Evolutionary conservation across 1,140 invertebrate species (phyloP).

Genomic region (Leguminivora glycinivorella): DNA sequence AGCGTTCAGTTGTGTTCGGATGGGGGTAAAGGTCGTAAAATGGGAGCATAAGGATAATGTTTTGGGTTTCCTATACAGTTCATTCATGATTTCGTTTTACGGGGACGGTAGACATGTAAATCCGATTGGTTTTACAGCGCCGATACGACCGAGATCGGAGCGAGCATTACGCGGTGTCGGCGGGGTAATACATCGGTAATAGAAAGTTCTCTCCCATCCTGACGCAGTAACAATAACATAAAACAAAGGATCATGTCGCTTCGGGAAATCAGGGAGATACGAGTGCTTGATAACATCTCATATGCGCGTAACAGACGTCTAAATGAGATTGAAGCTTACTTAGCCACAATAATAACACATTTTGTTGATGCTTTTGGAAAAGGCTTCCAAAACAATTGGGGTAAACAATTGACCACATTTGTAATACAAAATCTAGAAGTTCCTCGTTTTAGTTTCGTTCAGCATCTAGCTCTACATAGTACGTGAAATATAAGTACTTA

Average conservation of each 20-base stretch:
- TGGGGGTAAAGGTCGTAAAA: conserved; percentile 78
- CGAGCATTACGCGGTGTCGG: conserved; percentile 61
- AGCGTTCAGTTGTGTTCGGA: conserved; percentile 70
- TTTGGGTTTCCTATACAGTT: conserved; percentile 76
- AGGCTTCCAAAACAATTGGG: neutral
- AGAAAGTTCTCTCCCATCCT: conserved; percentile 50
- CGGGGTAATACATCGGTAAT: conserved; percentile 69
- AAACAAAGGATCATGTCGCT: conserved; percentile 27
- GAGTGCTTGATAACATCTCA: neutral
- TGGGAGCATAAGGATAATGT: conserved; percentile 79
- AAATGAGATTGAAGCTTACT: neutral
- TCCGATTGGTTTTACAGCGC: conserved; percentile 69
- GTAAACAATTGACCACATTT: no score
- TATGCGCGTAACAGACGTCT: neutral
- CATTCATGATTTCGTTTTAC: conserved; percentile 79
- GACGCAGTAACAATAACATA: conserved; percentile 27
- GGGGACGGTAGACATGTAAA: conserved; percentile 73
- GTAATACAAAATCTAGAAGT: neutral
- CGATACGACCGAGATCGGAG: conserved; percentile 60
- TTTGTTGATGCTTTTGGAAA: neutral
- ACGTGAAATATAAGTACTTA: no score
- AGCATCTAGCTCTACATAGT: no score
- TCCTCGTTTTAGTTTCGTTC: conserved; percentile 1
- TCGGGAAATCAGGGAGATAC: conserved; percentile 4
- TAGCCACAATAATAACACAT: neutral